Evolutionary conservation across 1,140 invertebrate genomes (phyloP), one percentile per base, ranked within the genome.

Genomic region (Rhyacophila brunnea): DNA sequence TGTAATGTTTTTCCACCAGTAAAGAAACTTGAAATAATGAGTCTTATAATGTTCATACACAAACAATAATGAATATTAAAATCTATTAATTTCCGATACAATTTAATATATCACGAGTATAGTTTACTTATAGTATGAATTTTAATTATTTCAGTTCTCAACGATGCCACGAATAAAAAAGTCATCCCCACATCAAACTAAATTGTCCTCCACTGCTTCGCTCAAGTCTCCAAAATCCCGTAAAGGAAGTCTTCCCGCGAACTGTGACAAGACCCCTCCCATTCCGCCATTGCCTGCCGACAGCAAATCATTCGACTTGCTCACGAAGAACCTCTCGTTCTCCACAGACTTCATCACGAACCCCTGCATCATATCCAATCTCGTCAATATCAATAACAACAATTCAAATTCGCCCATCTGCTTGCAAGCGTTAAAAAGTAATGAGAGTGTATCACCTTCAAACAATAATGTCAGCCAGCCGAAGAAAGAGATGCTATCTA

Each of bases 111-210:
- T n/a, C n/a, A n/a, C n/a, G n/a, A n/a, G n/a, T n/a, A n/a, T n/a
- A n/a, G n/a, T n/a, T n/a, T n/a, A n/a, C n/a, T n/a, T n/a, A n/a
- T n/a, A n/a, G n/a, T n/a, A n/a, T n/a, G n/a, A n/a, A n/a, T n/a
- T n/a, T n/a, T n/a, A n/a, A 28, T 56, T 69, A 45, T 72, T 71
- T 44, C 63, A 82, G 80, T 83, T 84, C 66, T 82, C 81, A 34
- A 85, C 83, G 14, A 84, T 84, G 77, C 83, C 83, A 36, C 74
- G 80, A 64, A 74, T 75, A 64, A 80, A 78, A 68, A 78, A 79
- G 58, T 66, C 71, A 23, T 74, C 74, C 34, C 69, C 75, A 4
- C 72, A 71, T 45, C 73, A 74, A 40, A 60, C 62, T n/a, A 54
- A 57, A 20, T 49, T 49, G 45, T 32, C 58, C 6, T 15, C 40